Conservation (phyloP, 2,797 vertebrate genomes). For the Gymnoscopelus braueri region DNA sequence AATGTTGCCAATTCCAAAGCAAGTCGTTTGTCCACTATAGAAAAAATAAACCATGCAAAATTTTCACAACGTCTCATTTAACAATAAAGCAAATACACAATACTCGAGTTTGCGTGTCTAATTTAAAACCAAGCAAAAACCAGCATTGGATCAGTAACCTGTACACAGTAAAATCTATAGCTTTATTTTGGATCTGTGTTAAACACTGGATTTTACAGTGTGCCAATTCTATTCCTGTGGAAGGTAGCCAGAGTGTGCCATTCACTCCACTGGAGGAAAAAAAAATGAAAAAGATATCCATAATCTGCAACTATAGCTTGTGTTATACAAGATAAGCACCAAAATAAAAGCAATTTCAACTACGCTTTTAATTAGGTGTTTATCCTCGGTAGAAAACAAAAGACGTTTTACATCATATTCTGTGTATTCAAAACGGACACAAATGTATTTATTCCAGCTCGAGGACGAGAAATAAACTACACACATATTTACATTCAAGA, state of each 20-base stretch:
- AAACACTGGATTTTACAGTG: no score
- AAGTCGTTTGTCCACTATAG: constrained; percentile 21
- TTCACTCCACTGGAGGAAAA: constrained; percentile 30
- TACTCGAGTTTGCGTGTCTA: background rate
- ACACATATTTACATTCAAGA: constrained; percentile 60
- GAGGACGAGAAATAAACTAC: constrained; percentile 30
- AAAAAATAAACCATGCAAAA: background rate
- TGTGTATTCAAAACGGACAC: no score
- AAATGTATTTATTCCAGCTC: background rate
- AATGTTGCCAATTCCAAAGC: constrained; percentile 24
- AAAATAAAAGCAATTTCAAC: no score
- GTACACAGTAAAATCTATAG: no score
- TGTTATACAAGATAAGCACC: no score
- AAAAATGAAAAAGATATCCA: background rate
- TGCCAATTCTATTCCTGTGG: background rate
- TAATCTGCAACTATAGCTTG: no score
- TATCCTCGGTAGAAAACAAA: constrained; percentile 4
- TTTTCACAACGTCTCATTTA: constrained; percentile 1
- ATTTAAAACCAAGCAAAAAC: background rate
- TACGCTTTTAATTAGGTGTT: background rate
- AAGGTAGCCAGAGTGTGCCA: constrained; percentile 4
- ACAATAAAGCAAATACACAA: constrained; percentile 3
- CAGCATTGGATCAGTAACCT: background rate
- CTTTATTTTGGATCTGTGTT: no score
- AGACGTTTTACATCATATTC: no score